Evolutionary conservation across 2,113 vertebrate genomes (phyloP), one percentile per base, ranked within the genome.

Genomic region (Rhinolophus sinicus): DNA sequence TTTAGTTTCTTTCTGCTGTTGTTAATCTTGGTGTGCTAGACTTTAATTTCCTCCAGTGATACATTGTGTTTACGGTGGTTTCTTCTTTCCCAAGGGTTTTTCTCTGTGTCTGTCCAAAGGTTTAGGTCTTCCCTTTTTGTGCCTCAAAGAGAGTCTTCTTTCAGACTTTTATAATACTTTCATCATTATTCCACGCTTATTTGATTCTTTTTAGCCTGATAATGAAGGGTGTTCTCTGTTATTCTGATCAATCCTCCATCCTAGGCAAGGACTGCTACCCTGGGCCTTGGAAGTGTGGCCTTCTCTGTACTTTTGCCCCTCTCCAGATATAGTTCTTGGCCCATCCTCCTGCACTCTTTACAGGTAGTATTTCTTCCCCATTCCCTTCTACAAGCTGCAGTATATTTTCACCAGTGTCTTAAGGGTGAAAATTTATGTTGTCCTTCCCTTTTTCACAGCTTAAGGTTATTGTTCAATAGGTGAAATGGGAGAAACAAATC

Each of bases 1-100:
- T 60, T 88, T 38, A 77, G n/a, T 75, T 95, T 83, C 26, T 77
- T 84, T 35, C 84, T 77, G 22, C 28, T 77, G 6, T 54, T 89
- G 26, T 77, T 70, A 77, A 60, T 77, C 11, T 54, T 91, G 30
- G 21, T 62, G 21, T 88, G 10, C 28, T 52, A 77, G 24, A 30
- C 11, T 69, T 62, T 47, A 89, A 77, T 14, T 77, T 84, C 26
- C 16, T 93, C 52, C 18, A 77, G 62, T 11, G 28, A 88, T 30
- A 50, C 22, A 22, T 70, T 69, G 6, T 82, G 2, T 54, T 77
- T 84, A 83, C 7, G n/a, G 19, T 73, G 19, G 38, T 4, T 73
- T 80, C 16, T 65, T 33, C 6, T n/a, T 65, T 7, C 1, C 30
- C 15, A 35, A 1, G 0, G 0, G 0, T 50, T 83, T 82, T 86